These are phyloP conservation scores for Electrona antarctica DNA, from an alignment of 2,113 vertebrate genomes.

Conservation along the genomic window DNA sequence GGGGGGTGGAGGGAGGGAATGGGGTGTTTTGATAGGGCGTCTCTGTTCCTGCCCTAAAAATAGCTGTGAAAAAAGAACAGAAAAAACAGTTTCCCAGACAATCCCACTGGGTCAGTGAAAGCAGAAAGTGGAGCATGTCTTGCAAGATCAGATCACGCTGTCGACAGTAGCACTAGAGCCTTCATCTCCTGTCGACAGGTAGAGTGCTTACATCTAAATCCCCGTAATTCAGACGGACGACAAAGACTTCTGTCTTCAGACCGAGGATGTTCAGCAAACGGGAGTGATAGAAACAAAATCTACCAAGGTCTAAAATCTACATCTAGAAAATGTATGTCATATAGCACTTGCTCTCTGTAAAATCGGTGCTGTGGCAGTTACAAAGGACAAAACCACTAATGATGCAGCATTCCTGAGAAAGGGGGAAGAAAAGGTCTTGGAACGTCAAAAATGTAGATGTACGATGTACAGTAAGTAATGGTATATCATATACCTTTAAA, in stretches of 20 bases:
- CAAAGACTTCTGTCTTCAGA: constrained; percentile 31
- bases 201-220: constrained; percentile 27
- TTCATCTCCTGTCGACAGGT: constrained; percentile 36
- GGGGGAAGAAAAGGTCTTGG: too few relatives aligned
- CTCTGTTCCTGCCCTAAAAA: constrained; percentile 55
- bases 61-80: constrained; percentile 33
- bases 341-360: neutral
- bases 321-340: constrained; percentile 6
- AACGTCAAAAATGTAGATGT: too few relatives aligned
- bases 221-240: neutral
- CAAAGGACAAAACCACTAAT: too few relatives aligned
- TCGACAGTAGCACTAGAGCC: constrained; percentile 33
- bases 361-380: too few relatives aligned
- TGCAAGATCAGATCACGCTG: constrained; percentile 50
- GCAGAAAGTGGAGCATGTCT: constrained; percentile 65
- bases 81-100: constrained; percentile 49
- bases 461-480: too few relatives aligned
- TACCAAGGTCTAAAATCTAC: constrained; percentile 5
- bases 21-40: constrained; percentile 18
- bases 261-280: constrained; percentile 11
- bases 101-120: constrained; percentile 52
- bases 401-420: too few relatives aligned
- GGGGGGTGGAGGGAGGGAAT: neutral
- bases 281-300: neutral
- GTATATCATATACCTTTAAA: too few relatives aligned